A percentile compares a stretch with the other conserved stretches of the same genome.
Conservation (phyloP, 2,888 invertebrate species). For the Pseudoips prasinana region DNA sequence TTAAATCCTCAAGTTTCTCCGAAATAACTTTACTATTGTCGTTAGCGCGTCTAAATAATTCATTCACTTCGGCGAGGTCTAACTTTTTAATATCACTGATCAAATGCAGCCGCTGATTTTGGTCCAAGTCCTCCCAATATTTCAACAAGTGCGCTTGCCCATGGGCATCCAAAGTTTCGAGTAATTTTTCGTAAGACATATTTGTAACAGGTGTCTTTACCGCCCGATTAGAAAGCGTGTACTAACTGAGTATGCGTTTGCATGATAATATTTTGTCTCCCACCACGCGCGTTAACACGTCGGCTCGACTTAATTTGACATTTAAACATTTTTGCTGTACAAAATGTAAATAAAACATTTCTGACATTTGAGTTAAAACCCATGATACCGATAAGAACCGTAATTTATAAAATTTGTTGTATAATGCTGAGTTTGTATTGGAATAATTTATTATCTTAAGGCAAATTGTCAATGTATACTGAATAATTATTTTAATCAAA, state of each 20-base stretch:
- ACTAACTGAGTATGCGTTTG: conserved; percentile 54
- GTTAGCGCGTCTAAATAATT: conserved; percentile 85
- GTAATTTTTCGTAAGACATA: conserved; percentile 81
- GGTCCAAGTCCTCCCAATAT: conserved; percentile 88
- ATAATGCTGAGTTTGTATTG: too few species aligned
- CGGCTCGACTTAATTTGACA: conserved; percentile 38
- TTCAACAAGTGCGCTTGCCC: conserved; percentile 91
- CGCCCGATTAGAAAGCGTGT: conserved; percentile 72
- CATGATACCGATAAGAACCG: not conserved
- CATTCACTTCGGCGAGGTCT: conserved; percentile 87
- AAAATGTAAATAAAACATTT: conserved; percentile 11
- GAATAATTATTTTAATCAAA: too few species aligned
- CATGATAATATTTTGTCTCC: conserved; percentile 66
- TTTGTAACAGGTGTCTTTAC: conserved; percentile 25
- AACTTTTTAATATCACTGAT: conserved; percentile 85
- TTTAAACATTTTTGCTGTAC: conserved; percentile 34
- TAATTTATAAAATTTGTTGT: not conserved
- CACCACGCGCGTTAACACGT: conserved; percentile 69
- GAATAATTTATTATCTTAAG: too few species aligned
- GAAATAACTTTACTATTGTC: conserved; percentile 82
- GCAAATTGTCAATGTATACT: too few species aligned
- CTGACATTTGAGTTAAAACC: too few species aligned
- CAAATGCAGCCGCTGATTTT: conserved; percentile 83
- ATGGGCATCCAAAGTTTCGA: conserved; percentile 78
- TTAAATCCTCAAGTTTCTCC: conserved; percentile 89